Conservation (phyloP, 2,797 vertebrate species). For the Chiroxiphia lanceolata region DNA sequence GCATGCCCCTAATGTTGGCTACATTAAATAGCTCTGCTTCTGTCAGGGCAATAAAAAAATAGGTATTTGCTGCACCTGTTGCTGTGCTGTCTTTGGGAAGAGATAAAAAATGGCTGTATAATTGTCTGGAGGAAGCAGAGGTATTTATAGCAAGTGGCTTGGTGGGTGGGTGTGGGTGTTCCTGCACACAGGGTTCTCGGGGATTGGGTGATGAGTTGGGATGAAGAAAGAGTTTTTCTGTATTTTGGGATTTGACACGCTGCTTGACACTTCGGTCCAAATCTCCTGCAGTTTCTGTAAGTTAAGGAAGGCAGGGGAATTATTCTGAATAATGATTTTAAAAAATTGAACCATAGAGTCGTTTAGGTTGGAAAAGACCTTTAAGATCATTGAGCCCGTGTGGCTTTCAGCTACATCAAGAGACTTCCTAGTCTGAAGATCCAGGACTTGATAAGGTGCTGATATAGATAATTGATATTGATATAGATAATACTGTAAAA, state of each 20-base stretch:
- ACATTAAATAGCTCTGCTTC: background rate
- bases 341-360: background rate
- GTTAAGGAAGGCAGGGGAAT: background rate
- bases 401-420: background rate
- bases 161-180: background rate
- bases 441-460: background rate
- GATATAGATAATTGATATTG: background rate
- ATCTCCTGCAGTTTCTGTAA: background rate
- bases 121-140: background rate
- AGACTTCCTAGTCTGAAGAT: background rate
- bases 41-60: background rate
- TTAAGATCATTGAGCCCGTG: background rate
- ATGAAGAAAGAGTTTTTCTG: background rate
- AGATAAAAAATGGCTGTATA: background rate
- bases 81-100: background rate
- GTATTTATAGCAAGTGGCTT: background rate
- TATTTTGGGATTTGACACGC: background rate
- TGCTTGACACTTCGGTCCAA: background rate
- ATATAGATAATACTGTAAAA: background rate
- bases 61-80: background rate
- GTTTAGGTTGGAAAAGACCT: background rate
- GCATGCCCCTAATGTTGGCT: rapidly evolving
- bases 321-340: background rate
- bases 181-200: rapidly evolving
- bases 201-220: background rate